Conservation (phyloP, 2,113 vertebrate genomes). For the Gadus chalcogrammus region DNA sequence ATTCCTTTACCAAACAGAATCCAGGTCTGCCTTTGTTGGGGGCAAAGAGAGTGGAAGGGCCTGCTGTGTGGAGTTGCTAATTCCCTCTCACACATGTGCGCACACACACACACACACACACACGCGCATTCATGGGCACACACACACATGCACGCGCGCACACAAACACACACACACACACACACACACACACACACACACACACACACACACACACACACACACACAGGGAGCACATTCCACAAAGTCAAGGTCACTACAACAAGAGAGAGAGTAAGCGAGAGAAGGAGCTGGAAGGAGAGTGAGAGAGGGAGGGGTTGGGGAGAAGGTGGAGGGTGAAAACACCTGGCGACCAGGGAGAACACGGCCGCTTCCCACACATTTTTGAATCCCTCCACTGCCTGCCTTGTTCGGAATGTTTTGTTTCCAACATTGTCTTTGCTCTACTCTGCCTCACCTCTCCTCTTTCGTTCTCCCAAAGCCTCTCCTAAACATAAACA, state of each 20-base stretch:
- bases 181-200: conserved; percentile 29
- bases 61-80: too few relatives aligned
- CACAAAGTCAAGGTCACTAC: conserved; percentile 67
- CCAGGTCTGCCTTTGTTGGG: too few relatives aligned
- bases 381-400: not conserved
- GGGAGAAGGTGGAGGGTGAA: conserved; percentile 29
- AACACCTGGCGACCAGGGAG: conserved; percentile 68
- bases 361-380: conserved; percentile 31
- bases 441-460: not conserved
- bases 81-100: not conserved
- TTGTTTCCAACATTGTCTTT: not conserved
- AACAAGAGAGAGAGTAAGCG: conserved; percentile 30
- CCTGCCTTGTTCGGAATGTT: not conserved
- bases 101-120: not conserved
- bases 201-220: conserved; percentile 27
- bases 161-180: conserved; percentile 15
- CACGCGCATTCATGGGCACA: not conserved
- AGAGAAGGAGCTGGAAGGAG: conserved; percentile 3
- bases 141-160: conserved; percentile 9
- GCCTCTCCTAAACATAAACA: conserved; percentile 36
- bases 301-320: conserved; percentile 1
- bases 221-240: conserved; percentile 66
- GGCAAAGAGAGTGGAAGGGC: too few relatives aligned
- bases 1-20: too few relatives aligned
- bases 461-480: not conserved